Conservation (phyloP, 2,888 invertebrate species). For the Exocentrus adspersus region DNA sequence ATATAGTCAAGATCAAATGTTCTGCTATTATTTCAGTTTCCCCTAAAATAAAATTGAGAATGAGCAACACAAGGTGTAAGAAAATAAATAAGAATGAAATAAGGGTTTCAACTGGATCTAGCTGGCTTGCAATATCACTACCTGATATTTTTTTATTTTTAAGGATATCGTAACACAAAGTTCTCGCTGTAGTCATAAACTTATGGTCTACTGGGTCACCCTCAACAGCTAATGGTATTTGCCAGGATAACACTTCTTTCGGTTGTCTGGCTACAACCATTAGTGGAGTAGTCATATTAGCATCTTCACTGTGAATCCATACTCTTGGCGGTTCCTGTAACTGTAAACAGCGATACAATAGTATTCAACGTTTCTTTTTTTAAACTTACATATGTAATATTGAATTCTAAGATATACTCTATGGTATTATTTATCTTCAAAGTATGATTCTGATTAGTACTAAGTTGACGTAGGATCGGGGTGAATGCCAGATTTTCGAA, state of each 20-base stretch:
- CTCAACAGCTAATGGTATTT: slow-evolving; percentile 75
- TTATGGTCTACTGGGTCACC: slow-evolving; percentile 57
- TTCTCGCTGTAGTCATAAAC: slow-evolving; percentile 69
- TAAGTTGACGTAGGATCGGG: background rate
- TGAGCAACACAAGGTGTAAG: too few species aligned
- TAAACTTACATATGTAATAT: slow-evolving; percentile 7
- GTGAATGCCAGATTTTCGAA: background rate
- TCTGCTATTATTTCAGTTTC: background rate
- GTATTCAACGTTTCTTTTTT: too few species aligned
- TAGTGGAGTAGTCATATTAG: slow-evolving; percentile 65
- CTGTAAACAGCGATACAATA: too few species aligned
- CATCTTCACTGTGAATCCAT: slow-evolving; percentile 44
- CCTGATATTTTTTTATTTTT: slow-evolving; percentile 33
- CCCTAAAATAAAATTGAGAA: background rate
- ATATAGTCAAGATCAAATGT: slow-evolving; percentile 53
- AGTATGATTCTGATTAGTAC: slow-evolving; percentile 6
- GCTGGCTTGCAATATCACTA: slow-evolving; percentile 1
- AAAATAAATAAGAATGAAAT: too few species aligned
- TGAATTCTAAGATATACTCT: slow-evolving; percentile 18
- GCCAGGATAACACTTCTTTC: slow-evolving; percentile 82
- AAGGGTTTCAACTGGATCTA: too few species aligned
- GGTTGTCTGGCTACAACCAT: slow-evolving; percentile 81
- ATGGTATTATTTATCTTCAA: slow-evolving; percentile 9
- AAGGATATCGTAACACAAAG: slow-evolving; percentile 69
- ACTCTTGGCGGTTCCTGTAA: slow-evolving; percentile 46